phyloP scores from a whole-genome alignment of 2,888 invertebrate genomes.

The Trissoscelio sp. region DNA sequence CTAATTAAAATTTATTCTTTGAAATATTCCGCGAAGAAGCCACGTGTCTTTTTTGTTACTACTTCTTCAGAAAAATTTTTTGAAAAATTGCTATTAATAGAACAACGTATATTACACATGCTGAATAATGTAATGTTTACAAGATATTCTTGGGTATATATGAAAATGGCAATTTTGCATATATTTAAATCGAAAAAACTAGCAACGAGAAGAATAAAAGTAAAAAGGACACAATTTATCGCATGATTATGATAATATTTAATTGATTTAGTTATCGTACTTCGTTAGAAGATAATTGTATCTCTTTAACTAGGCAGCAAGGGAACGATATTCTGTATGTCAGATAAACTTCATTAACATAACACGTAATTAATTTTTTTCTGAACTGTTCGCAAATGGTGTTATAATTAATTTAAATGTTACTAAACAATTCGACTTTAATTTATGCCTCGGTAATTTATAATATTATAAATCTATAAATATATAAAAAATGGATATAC shows the following conservation, averaged over 20 bases:
- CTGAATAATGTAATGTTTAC: constrained; percentile 12
- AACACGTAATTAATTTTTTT: background rate
- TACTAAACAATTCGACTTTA: background rate
- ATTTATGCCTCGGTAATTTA: background rate
- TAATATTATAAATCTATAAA: no score
- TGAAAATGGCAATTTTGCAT: constrained; percentile 1
- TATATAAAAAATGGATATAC: no score
- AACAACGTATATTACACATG: background rate
- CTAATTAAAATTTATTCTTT: no score
- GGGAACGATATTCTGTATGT: background rate
- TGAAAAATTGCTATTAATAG: background rate
- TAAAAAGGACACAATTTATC: background rate
- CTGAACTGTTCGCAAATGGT: background rate
- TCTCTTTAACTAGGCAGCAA: background rate
- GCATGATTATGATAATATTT: constrained; percentile 4
- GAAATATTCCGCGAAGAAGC: no score
- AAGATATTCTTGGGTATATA: constrained; percentile 8
- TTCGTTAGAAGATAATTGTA: constrained; percentile 10
- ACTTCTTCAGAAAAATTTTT: background rate
- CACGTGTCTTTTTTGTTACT: background rate
- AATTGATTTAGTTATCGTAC: constrained; percentile 12
- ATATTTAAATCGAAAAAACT: background rate
- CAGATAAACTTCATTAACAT: background rate
- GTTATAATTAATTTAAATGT: background rate
- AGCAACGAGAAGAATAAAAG: background rate